Conservation (phyloP, 37 sponge, comb jelly and placozoan genomes). For the Beroe forskalii region DNA sequence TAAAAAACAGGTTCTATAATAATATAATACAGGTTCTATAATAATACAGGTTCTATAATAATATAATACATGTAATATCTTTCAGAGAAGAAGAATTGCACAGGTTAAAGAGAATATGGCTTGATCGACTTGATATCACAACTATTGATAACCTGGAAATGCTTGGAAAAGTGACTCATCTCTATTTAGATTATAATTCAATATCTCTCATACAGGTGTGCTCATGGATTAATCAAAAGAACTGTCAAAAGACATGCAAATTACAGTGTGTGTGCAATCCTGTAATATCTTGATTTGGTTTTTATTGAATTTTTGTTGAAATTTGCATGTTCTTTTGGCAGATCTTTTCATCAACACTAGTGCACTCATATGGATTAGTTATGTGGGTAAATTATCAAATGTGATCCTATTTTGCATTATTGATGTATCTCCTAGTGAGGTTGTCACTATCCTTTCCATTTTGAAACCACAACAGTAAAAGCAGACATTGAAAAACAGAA, state of each 20-base stretch:
- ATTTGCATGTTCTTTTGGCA: too few species aligned
- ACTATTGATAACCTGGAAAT: constrained; percentile 41
- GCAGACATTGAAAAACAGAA: too few species aligned
- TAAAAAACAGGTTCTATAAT: too few species aligned
- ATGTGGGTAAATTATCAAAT: background rate
- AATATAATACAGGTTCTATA: too few species aligned
- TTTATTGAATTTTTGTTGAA: too few species aligned
- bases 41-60: too few species aligned
- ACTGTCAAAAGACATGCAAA: too few species aligned
- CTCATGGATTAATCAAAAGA: background rate
- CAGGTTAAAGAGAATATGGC: constrained; percentile 37
- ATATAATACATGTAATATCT: too few species aligned
- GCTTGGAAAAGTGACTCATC: constrained; percentile 49
- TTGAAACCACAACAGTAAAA: too few species aligned
- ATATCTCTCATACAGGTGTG: constrained; percentile 10
- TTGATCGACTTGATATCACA: constrained; percentile 28
- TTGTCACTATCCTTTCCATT: too few species aligned
- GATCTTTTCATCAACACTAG: background rate
- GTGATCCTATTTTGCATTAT: too few species aligned
- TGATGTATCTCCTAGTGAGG: too few species aligned
- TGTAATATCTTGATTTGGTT: background rate
- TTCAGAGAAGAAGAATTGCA: constrained; percentile 8
- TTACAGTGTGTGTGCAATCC: background rate
- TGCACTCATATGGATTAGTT: background rate
- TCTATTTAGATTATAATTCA: constrained; percentile 2